A percentile compares a stretch with the other conserved stretches of the same genome.
Conservation (phyloP, 2,113 vertebrate genomes). For the Percopsis transmontana region DNA sequence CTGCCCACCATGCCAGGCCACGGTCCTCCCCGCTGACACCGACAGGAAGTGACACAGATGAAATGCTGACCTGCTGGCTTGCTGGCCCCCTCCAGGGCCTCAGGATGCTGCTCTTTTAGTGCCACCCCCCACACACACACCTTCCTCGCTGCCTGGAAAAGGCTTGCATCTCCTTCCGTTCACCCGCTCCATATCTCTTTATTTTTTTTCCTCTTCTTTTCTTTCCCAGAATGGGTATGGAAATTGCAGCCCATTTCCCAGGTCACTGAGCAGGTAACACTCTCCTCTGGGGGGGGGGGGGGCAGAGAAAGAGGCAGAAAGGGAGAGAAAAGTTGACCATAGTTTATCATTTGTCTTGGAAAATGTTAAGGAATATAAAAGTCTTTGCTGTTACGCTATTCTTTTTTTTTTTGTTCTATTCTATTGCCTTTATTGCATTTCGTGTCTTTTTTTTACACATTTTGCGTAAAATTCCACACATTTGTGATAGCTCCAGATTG, state of each 20-base stretch:
- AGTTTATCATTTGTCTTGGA: slow-evolving; percentile 25
- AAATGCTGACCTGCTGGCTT: slow-evolving; percentile 76
- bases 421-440: background rate
- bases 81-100: slow-evolving; percentile 49
- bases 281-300: slow-evolving; percentile 12
- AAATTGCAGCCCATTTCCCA: slow-evolving; percentile 56
- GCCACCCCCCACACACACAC: slow-evolving; percentile 28
- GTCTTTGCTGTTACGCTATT: slow-evolving; percentile 3
- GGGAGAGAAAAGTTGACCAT: too few species aligned
- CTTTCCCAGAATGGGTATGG: slow-evolving; percentile 48
- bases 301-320: slow-evolving; percentile 10
- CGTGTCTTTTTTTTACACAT: background rate
- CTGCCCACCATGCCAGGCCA: slow-evolving; percentile 55
- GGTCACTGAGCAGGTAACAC: slow-evolving; percentile 55
- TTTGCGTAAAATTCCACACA: too few species aligned
- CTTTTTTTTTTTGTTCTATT: slow-evolving; percentile 4
- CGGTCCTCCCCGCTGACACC: slow-evolving; percentile 56
- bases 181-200: slow-evolving; percentile 20
- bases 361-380: slow-evolving; percentile 11
- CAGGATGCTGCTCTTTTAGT: slow-evolving; percentile 69
- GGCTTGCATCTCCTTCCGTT: slow-evolving; percentile 24
- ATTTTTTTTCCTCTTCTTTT: slow-evolving; percentile 13
- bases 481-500: slow-evolving; percentile 22
- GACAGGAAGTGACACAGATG: slow-evolving; percentile 72
- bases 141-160: slow-evolving; percentile 18